phyloP scores from a whole-genome alignment of 2,113 vertebrate genomes.

The Cranoglanis bouderius region DNA sequence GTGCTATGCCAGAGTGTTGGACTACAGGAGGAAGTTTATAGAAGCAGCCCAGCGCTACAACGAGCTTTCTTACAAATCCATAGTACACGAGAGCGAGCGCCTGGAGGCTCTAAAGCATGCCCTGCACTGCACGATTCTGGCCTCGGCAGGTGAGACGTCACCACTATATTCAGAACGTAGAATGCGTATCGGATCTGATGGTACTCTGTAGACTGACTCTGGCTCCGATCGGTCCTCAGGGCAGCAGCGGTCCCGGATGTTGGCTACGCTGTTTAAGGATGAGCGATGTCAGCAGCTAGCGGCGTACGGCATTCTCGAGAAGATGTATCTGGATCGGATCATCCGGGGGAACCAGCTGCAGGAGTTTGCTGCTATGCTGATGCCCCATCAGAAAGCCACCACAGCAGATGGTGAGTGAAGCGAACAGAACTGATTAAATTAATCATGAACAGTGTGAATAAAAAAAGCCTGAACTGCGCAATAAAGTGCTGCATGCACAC shows the following conservation, averaged over 20 bases:
- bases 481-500: not conserved
- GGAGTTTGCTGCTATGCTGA: constrained; percentile 97
- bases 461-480: not conserved
- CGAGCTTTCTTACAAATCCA: constrained; percentile 96
- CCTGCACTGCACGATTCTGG: constrained; percentile 95
- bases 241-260: constrained; percentile 96
- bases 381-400: constrained; percentile 98
- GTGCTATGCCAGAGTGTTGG: constrained; percentile 94
- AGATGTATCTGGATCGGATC: constrained; percentile 98
- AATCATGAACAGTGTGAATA: not conserved
- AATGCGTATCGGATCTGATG: not conserved
- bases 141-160: constrained; percentile 87
- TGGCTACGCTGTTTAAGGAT: constrained; percentile 97
- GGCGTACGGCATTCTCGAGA: constrained; percentile 96
- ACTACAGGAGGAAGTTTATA: constrained; percentile 98
- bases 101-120: constrained; percentile 96
- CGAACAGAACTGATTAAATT: no score
- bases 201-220: not conserved
- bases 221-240: constrained; percentile 67
- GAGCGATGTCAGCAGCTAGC: constrained; percentile 98
- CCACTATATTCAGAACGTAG: no score
- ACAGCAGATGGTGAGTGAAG: constrained; percentile 86
- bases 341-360: constrained; percentile 97
- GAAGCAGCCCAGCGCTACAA: constrained; percentile 98
- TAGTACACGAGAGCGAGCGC: constrained; percentile 93